Percentiles rank a stretch among this genome's conserved stretches.
phyloP scores from a whole-genome alignment of 1,140 invertebrate species.

The Cheumatopsyche charites region DNA sequence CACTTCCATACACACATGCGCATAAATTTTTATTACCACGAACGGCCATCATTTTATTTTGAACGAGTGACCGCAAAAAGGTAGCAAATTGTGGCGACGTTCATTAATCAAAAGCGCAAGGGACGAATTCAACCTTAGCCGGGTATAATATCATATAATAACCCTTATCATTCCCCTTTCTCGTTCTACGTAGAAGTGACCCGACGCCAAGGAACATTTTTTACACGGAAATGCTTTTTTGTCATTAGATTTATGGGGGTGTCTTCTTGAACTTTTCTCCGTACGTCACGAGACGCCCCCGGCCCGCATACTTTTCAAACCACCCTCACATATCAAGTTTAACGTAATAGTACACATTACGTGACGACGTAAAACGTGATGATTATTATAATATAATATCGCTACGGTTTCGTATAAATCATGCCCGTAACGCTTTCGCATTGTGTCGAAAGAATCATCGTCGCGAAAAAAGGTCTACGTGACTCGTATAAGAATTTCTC shows the following conservation, averaged over 20 bases:
- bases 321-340: constrained; percentile 7
- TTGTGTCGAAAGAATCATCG: no score
- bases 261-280: constrained; percentile 28
- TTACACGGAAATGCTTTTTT: constrained; percentile 25
- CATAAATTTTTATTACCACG: neutral
- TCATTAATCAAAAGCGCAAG: constrained; percentile 24
- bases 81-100: constrained; percentile 23
- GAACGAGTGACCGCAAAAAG: constrained; percentile 15
- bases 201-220: constrained; percentile 13
- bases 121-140: constrained; percentile 16
- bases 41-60: constrained; percentile 7
- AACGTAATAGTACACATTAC: neutral
- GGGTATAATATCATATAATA: constrained; percentile 23
- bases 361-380: neutral
- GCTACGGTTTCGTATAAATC: no score
- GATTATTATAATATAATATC: constrained; percentile 16
- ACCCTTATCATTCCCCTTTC: constrained; percentile 25
- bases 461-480: no score
- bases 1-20: neutral
- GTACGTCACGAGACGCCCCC: neutral
- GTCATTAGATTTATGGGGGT: constrained; percentile 28
- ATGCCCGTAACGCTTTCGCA: no score
- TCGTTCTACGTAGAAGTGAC: constrained; percentile 12
- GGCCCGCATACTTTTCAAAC: neutral
- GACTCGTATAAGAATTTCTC: no score